Percentiles rank a stretch among this genome's conserved stretches.
These are phyloP conservation scores for Pollenia labialis DNA, from an alignment of 2,888 invertebrate species.

Conservation along the genomic window DNA sequence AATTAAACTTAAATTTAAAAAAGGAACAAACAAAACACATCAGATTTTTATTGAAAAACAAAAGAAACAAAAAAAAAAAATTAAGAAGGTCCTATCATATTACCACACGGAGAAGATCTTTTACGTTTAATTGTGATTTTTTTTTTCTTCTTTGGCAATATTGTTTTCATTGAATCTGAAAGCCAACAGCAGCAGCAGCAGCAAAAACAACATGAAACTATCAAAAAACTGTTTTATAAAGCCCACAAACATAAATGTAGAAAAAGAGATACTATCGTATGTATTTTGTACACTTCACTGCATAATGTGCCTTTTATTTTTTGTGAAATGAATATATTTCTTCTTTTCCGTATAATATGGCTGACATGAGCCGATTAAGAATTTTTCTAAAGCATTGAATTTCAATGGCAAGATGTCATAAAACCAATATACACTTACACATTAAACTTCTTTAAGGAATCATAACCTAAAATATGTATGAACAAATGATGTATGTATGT, in stretches of 20 bases:
- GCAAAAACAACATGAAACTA: constrained; percentile 60
- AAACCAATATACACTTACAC: constrained; percentile 47
- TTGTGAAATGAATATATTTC: constrained; percentile 65
- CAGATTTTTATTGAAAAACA: constrained; percentile 36
- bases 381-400: constrained; percentile 81
- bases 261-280: constrained; percentile 53
- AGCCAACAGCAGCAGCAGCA: constrained; percentile 29
- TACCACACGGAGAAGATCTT: constrained; percentile 64
- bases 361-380: constrained; percentile 84
- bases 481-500: not conserved
- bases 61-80: constrained; percentile 21
- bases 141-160: constrained; percentile 32
- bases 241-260: constrained; percentile 7
- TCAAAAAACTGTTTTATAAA: constrained; percentile 49
- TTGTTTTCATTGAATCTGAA: constrained; percentile 59
- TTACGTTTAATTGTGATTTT: constrained; percentile 17
- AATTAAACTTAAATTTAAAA: constrained; percentile 12
- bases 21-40: constrained; percentile 10
- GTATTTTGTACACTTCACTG: constrained; percentile 50
- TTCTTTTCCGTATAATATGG: constrained; percentile 73
- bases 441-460: not conserved
- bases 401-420: constrained; percentile 76
- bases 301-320: constrained; percentile 50
- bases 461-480: not conserved
- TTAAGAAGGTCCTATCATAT: constrained; percentile 58